A percentile compares a stretch with the other conserved stretches of the same genome.
phyloP scores from a whole-genome alignment of 2,797 vertebrate genomes.

The Pipistrellus pygmaeus region DNA sequence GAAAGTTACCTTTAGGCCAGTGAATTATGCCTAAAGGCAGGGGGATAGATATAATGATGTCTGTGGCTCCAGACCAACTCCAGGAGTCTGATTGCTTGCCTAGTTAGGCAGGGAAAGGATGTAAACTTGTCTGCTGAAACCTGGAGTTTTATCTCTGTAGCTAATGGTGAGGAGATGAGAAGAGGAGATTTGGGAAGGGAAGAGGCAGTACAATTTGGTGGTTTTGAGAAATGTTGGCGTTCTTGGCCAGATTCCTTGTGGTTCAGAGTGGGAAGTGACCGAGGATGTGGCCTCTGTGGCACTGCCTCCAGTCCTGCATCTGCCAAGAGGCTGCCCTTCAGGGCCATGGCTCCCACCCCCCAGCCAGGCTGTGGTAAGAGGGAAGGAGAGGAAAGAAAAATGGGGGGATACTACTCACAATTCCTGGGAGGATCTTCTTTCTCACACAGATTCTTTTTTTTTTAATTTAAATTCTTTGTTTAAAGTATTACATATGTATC shows the following conservation, averaged over 20 bases:
- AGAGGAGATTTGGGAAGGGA: slow-evolving; percentile 29
- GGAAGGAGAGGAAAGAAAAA: not conserved
- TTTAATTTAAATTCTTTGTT: too few species aligned
- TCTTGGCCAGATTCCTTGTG: slow-evolving; percentile 77
- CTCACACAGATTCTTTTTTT: slow-evolving; percentile 55
- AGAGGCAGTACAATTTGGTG: slow-evolving; percentile 51
- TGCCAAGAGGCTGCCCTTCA: slow-evolving; percentile 67
- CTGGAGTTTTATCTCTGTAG: slow-evolving; percentile 19
- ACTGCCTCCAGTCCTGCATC: slow-evolving; percentile 52
- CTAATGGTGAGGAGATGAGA: slow-evolving; percentile 22
- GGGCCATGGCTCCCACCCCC: slow-evolving; percentile 51
- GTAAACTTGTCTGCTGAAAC: not conserved
- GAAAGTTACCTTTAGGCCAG: not conserved
- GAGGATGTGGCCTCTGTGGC: slow-evolving; percentile 73
- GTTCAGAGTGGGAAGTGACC: slow-evolving; percentile 77
- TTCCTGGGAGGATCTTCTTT: slow-evolving; percentile 74
- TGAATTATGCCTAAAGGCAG: not conserved
- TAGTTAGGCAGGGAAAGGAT: not conserved
- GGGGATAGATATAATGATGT: not conserved
- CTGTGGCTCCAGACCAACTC: not conserved
- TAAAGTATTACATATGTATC: too few species aligned
- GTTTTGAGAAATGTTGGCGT: slow-evolving; percentile 68
- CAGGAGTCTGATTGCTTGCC: not conserved
- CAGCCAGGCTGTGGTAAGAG: slow-evolving; percentile 67
- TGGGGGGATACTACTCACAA: slow-evolving; percentile 33